Evolutionary conservation across 2,888 invertebrate species (phyloP), one percentile per base, ranked within the genome.

Genomic region (Sycophila texana): DNA sequence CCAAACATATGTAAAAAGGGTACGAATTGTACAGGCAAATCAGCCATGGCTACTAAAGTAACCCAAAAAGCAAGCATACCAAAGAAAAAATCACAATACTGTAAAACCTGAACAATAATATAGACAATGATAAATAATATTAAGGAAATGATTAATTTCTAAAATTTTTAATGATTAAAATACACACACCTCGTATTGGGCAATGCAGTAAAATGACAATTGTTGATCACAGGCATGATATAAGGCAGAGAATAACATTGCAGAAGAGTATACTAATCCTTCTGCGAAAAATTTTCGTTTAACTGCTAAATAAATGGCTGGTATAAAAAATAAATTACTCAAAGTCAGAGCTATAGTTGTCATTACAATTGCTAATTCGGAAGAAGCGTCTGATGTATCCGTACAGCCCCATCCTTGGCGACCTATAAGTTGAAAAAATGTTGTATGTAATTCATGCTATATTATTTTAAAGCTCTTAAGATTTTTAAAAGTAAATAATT

Each of bases 141-240:
- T 26, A 13, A 13, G 3, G 4, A 16, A 18, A 49, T 73, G 10
- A 16, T 65, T 30, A 13, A 30, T 18, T 49, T 55, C 5, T 55
- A 22, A 22, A 26, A 30, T 70, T 65, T 55, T 72, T 5, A 68
- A 30, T 20, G 14, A 65, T 47, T 22, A 10, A 39, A 51, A 26
- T 18, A 47, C 82, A 74, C 82, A 77, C 85, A 91, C 91, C 85
- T 91, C 89, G 79, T 90, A 91, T 81, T 90, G 90, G 12, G 89
- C 89, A 55, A 91, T 83, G 81, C 91, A 91, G 81, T 90, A 91
- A 51, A 88, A 89, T 83, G 87, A 92, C 77, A 91, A 90, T 78
- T 88, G 89, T 84, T 92, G 91, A 89, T 94, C 93, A 88, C 94
- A 94, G 51, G 93, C 93, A 87, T 94, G 94, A 87, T 93, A 94